A percentile compares a stretch with the other conserved stretches of the same genome.
phyloP scores from a whole-genome alignment of 1,140 invertebrate species.

The Lepeophtheirus salmonis region DNA sequence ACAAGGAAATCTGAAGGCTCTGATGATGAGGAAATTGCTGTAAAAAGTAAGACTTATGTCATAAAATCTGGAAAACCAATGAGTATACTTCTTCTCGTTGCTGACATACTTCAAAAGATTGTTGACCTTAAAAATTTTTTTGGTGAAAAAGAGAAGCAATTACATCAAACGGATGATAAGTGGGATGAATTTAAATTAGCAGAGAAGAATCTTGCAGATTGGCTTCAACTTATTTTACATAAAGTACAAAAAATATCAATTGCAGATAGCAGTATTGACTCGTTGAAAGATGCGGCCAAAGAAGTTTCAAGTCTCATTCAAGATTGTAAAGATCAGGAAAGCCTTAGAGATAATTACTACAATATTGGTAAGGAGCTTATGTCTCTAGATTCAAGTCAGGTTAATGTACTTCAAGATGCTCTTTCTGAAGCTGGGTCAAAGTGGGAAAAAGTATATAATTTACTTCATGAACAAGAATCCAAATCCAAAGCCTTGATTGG shows the following conservation, averaged over 20 bases:
- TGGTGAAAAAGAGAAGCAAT: conserved; percentile 37
- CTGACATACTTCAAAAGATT: conserved; percentile 40
- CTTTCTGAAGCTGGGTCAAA: conserved; percentile 14
- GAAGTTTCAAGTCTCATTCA: conserved; percentile 1
- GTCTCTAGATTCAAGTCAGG: not conserved
- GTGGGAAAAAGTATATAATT: conserved; percentile 12
- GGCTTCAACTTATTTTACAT: conserved; percentile 12
- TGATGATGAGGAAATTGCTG: conserved; percentile 43
- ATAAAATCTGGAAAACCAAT: conserved; percentile 41
- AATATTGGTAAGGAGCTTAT: conserved; percentile 2
- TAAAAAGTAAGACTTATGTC: conserved; percentile 34
- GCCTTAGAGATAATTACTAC: not conserved
- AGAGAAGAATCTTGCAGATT: conserved; percentile 14
- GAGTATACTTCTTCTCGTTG: conserved; percentile 43
- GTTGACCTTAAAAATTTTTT: conserved; percentile 45
- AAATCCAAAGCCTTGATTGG: conserved; percentile 11
- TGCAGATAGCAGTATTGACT: not conserved
- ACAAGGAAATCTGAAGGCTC: conserved; percentile 46
- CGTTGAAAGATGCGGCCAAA: conserved; percentile 1
- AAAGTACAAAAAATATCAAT: conserved; percentile 15
- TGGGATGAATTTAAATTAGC: conserved; percentile 14
- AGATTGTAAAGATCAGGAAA: conserved; percentile 4
- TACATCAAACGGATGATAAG: conserved; percentile 6
- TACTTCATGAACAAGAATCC: conserved; percentile 13
- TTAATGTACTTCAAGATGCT: conserved; percentile 7